These are phyloP conservation scores for Orthosia cruda DNA, from an alignment of 2,888 invertebrate genomes.

Conservation along the genomic window DNA sequence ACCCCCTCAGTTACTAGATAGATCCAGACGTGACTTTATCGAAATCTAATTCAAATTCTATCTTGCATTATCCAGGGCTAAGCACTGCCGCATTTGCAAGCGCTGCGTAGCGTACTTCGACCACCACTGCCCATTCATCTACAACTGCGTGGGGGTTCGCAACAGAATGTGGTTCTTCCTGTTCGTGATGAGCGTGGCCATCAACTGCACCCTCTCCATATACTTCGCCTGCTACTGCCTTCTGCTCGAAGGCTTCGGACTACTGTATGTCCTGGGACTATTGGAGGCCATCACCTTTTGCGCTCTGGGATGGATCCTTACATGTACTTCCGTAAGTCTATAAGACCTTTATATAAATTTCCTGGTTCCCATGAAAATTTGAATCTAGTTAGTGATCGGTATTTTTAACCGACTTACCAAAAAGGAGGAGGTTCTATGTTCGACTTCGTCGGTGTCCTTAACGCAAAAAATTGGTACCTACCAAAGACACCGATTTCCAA, in stretches of 20 bases:
- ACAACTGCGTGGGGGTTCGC: constrained; percentile 98
- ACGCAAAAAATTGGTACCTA: too few species aligned
- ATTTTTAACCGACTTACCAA: too few species aligned
- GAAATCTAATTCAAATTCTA: neutral
- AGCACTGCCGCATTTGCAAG: constrained; percentile 98
- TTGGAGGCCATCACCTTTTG: constrained; percentile 96
- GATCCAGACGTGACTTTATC: neutral
- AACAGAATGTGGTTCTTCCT: constrained; percentile 98
- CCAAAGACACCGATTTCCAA: too few species aligned
- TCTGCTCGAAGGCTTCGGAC: constrained; percentile 96
- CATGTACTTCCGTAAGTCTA: constrained; percentile 95
- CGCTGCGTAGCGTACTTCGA: constrained; percentile 97
- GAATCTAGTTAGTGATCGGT: too few species aligned
- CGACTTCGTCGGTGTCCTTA: too few species aligned
- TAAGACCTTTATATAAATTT: neutral
- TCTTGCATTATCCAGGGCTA: constrained; percentile 90
- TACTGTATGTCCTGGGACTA: constrained; percentile 96
- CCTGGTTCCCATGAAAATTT: too few species aligned
- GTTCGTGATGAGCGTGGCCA: constrained; percentile 97
- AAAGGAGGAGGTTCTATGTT: too few species aligned
- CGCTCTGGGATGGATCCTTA: constrained; percentile 96
- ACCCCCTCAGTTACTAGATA: neutral
- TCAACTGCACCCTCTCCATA: constrained; percentile 97
- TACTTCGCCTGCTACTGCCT: constrained; percentile 97
- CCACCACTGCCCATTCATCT: constrained; percentile 98